phyloP scores from a whole-genome alignment of 2,888 invertebrate species.

The Conchocele bisecta region DNA sequence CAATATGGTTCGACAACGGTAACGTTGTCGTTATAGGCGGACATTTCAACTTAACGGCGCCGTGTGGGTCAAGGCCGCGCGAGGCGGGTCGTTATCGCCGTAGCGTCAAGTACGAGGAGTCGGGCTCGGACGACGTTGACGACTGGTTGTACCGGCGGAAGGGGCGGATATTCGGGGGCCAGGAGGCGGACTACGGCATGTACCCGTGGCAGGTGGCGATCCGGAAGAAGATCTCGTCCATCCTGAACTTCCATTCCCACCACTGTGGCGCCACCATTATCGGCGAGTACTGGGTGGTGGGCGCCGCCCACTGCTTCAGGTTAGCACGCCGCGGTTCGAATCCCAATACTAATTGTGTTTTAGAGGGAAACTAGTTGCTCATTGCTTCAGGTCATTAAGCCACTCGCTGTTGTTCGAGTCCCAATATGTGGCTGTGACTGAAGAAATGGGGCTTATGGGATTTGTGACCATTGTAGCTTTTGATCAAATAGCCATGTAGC shows the following conservation, averaged over 20 bases:
- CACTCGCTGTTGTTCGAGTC: too few relatives aligned
- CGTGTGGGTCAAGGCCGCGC: constrained; percentile 40
- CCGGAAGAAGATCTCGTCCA: constrained; percentile 34
- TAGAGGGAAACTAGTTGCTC: too few relatives aligned
- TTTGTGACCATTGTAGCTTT: too few relatives aligned
- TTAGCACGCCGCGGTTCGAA: too few relatives aligned
- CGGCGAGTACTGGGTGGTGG: constrained; percentile 72
- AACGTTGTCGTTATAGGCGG: too few relatives aligned
- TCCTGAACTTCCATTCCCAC: constrained; percentile 44
- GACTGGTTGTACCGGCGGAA: constrained; percentile 18
- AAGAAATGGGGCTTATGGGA: too few relatives aligned
- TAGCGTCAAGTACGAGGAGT: not conserved
- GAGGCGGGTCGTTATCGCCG: constrained; percentile 27
- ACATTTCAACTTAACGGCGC: too few relatives aligned
- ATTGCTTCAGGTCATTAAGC: too few relatives aligned
- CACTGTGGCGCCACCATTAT: constrained; percentile 75
- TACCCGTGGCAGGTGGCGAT: constrained; percentile 74
- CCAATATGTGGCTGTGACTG: too few relatives aligned
- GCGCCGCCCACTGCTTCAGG: constrained; percentile 79
- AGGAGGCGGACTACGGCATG: constrained; percentile 64
- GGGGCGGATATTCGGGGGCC: constrained; percentile 68
- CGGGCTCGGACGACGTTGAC: constrained; percentile 16
- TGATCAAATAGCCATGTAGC: too few relatives aligned
- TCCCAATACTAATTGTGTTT: too few relatives aligned
- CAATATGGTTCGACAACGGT: too few relatives aligned